Base-by-base conservation (phyloP, 2,113 vertebrate species). In the Ammodytes marinus region DNA sequence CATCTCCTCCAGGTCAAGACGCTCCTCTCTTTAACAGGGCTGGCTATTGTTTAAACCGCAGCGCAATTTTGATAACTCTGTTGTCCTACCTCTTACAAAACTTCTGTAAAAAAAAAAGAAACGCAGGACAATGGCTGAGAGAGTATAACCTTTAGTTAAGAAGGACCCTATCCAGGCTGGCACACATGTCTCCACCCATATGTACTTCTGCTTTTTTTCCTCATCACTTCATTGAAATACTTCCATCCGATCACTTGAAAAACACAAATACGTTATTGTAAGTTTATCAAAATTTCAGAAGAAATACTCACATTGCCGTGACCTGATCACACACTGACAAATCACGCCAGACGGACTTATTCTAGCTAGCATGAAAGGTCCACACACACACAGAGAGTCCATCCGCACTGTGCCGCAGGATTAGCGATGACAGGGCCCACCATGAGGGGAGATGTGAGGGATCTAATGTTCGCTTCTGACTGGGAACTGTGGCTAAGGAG, bases 1-100 rank as follows among this genome's bases (percentile, higher is more conserved):
- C 83, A 71, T 88, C 80, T 89, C 82, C 43, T 80, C 49, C 72
- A 27, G 55, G 54, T 85, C 77, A 77, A 71, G 70, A 52, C 69
- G 54, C 63, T 80, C 55, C 82, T 82, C 52, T 78, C 58, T 67
- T 93, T 47, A 85, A 78, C 27, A 83, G 80, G 92, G 91, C 90
- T 88, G 93, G 94, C 95, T 93, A 94, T 91, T 92, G 91, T 94
- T 90, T 86, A 88, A 27, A 88, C 90, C 87, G 46, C 70, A 90
- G 83, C 70, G 70, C 77, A 53, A 52, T 86, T 89, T 74, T 73
- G 80, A 82, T 84, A 75, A 79, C 73, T 79, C 61, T 14, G 61
- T 67, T 76, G 55, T 85, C 53, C n/a, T 37, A 40, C 50, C 52
- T 73, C 59, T 68, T 40, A 69, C 55, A 74, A 69, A 70, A 70